phyloP scores from a whole-genome alignment of 2,888 invertebrate genomes.

The Xanthia icteritia region DNA sequence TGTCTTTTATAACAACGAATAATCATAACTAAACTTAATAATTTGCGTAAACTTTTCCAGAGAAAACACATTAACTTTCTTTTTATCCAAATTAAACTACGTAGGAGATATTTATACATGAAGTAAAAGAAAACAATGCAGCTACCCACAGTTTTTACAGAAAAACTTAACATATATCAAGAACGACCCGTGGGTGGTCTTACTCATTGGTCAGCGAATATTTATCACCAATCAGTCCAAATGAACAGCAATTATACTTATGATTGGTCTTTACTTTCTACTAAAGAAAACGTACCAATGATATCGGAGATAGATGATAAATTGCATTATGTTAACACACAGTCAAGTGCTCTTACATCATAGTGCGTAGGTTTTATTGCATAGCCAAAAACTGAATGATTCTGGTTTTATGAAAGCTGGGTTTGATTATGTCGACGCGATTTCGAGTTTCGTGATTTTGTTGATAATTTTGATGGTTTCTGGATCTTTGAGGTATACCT shows the following conservation, averaged over 20 bases:
- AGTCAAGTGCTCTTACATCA: slow-evolving; percentile 55
- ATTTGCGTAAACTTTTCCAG: slow-evolving; percentile 7
- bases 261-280: slow-evolving; percentile 65
- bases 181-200: slow-evolving; percentile 57
- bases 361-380: slow-evolving; percentile 66
- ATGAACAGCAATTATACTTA: slow-evolving; percentile 36
- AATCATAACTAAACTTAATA: not conserved
- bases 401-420: slow-evolving; percentile 54
- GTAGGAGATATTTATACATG: slow-evolving; percentile 44
- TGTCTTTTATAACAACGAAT: not conserved
- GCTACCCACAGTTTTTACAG: slow-evolving; percentile 40
- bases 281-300: slow-evolving; percentile 41
- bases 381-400: slow-evolving; percentile 48
- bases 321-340: slow-evolving; percentile 51
- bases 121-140: slow-evolving; percentile 55
- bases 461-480: slow-evolving; percentile 9
- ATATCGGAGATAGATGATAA: slow-evolving; percentile 40
- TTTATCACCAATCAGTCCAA: slow-evolving; percentile 53
- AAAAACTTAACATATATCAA: slow-evolving; percentile 44
- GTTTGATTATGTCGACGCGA: slow-evolving; percentile 7
- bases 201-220: slow-evolving; percentile 50
- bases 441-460: slow-evolving; percentile 28
- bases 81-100: slow-evolving; percentile 38
- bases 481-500: not conserved
- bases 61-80: slow-evolving; percentile 36